Conservation (phyloP, 2,797 vertebrate genomes). For the Lithobates pipiens region DNA sequence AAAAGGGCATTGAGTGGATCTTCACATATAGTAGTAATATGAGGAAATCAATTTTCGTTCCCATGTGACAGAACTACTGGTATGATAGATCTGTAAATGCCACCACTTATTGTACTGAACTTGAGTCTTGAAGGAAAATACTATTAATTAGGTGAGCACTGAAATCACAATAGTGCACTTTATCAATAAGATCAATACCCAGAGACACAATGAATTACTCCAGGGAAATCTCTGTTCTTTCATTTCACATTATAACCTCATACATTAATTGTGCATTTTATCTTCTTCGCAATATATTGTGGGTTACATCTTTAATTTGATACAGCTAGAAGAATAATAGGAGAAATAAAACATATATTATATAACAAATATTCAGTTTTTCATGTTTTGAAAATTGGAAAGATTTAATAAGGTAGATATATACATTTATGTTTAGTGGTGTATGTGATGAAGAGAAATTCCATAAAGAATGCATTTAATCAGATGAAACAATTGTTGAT, state of each 20-base stretch:
- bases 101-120: conserved; percentile 34
- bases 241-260: conserved; percentile 22
- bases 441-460: not conserved
- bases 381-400: not conserved
- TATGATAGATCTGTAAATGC: conserved; percentile 50
- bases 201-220: conserved; percentile 22
- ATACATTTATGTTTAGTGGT: not conserved
- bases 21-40: conserved; percentile 26
- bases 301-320: conserved; percentile 7
- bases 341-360: not conserved
- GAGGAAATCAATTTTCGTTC: conserved; percentile 45
- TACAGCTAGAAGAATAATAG: not conserved
- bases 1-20: conserved; percentile 20
- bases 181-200: conserved; percentile 43
- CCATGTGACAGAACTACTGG: conserved; percentile 32
- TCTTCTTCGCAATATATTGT: not conserved
- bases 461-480: not conserved
- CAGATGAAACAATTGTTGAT: conserved; percentile 7
- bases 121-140: conserved; percentile 44
- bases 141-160: conserved; percentile 54
- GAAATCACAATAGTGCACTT: conserved; percentile 28
- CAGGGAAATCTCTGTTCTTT: conserved; percentile 12
- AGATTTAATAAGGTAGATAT: not conserved
- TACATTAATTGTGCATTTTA: conserved; percentile 2
- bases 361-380: not conserved